Evolutionary conservation across 2,113 vertebrate genomes (phyloP).

Genomic region (Brienomyrus longianalis): DNA sequence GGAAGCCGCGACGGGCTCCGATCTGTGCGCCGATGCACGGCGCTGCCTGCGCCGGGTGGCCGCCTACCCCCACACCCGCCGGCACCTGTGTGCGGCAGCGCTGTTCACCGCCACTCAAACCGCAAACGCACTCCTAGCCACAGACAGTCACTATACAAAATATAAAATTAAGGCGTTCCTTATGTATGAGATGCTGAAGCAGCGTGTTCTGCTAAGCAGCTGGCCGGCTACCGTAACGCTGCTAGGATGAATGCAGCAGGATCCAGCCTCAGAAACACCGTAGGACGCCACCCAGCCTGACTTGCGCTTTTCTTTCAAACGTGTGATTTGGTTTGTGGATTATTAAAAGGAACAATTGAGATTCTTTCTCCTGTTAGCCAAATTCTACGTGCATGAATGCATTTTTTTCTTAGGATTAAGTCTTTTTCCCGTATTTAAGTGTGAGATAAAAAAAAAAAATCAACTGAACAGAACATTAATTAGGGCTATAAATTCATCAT

Average conservation of each 20-base stretch:
- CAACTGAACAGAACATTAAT: not conserved
- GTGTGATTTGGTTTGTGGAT: not conserved
- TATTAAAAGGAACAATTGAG: not conserved
- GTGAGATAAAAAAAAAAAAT: not conserved
- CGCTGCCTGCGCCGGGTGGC: not conserved
- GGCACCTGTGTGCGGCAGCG: not conserved
- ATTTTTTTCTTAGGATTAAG: not conserved
- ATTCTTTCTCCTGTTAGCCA: not conserved
- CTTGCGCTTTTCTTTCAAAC: not conserved
- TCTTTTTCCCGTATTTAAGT: no score
- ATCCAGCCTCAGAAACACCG: not conserved
- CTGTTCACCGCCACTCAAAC: not conserved
- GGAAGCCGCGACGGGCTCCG: not conserved
- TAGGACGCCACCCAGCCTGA: not conserved
- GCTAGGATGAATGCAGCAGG: not conserved
- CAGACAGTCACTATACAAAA: not conserved
- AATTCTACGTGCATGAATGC: not conserved
- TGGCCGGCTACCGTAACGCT: not conserved
- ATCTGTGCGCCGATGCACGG: not conserved
- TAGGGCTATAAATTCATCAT: not conserved
- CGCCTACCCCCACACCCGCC: not conserved
- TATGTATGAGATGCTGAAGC: not conserved
- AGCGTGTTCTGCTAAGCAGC: not conserved
- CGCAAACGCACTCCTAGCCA: not conserved
- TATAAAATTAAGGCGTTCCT: not conserved